Evolutionary conservation across 1,140 invertebrate genomes (phyloP), one percentile per base, ranked within the genome.

Genomic region (Mizuhopecten yessoensis): DNA sequence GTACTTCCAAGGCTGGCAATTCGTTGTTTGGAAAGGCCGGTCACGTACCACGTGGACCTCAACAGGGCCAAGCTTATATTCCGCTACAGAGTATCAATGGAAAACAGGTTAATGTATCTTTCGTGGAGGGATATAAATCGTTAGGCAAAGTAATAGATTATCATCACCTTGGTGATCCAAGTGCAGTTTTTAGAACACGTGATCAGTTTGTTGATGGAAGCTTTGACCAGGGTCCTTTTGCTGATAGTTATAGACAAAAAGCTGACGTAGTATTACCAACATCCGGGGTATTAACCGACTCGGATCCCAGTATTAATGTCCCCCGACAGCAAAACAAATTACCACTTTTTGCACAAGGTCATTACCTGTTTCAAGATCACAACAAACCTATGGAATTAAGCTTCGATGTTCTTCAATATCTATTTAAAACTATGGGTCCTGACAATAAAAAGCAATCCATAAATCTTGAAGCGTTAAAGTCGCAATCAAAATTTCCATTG

Each of bases 131-230:
- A 29, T 75, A 75, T n/a, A 75, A 75, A 29, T 75, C 57, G 17
- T 13, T 75, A 75, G 57, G 57, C 29, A 75, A 75, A 75, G 57
- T 75, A 29, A 75, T 75, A 75, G 57, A 75, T 75, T 75, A 75
- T 75, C 57, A 75, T 29, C 57, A 75, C 11, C 23, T 75, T n/a
- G 57, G 29, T 75, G 57, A 75, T 29, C 57, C 57, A 0, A 75
- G 23, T 75, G 57, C 57, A 17, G 57, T 75, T 7, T 75, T 75
- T 29, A n/a, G 57, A 75, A 75, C 20, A n/a, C 57, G 57, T 0
- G 57, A 75, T 75, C 57, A 75, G 23, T 75, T 75, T 75, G n/a
- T 75, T 75, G 1, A 23, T 5, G 57, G 57, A 75, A 75, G 57
- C n/a, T 75, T 75, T 29, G 57, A 75, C 11, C 57, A 29, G 5